Conservation (phyloP, 2,888 invertebrate genomes). For the Drosophila dives region DNA sequence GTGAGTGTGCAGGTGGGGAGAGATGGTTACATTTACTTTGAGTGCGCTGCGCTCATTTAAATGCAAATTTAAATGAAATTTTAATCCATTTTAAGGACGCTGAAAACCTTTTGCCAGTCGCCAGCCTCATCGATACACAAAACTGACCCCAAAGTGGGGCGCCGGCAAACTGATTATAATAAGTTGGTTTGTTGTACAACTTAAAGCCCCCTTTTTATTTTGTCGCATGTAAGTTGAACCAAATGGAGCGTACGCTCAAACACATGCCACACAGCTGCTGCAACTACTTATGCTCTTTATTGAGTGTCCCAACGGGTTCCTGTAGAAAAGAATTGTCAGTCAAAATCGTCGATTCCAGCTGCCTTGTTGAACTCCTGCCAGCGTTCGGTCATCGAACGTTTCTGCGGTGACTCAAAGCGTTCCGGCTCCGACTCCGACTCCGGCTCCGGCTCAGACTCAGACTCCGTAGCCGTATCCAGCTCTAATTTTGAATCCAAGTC, state of each 20-base stretch:
- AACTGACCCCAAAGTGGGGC: slow-evolving; percentile 23
- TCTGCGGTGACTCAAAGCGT: not conserved
- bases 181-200: slow-evolving; percentile 41
- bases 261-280: slow-evolving; percentile 16
- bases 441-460: slow-evolving; percentile 5
- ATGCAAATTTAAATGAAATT: slow-evolving; percentile 84
- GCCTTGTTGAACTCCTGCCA: slow-evolving; percentile 44
- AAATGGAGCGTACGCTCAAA: slow-evolving; percentile 8
- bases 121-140: slow-evolving; percentile 34
- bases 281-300: not conserved
- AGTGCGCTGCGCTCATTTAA: slow-evolving; percentile 80
- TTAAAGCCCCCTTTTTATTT: slow-evolving; percentile 29
- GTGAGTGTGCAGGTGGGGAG: not conserved
- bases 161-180: slow-evolving; percentile 41
- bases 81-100: slow-evolving; percentile 81
- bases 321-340: slow-evolving; percentile 5
- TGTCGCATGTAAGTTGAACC: slow-evolving; percentile 17
- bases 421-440: slow-evolving; percentile 2
- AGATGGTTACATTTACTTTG: slow-evolving; percentile 65
- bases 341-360: slow-evolving; percentile 28
- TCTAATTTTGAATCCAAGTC: slow-evolving; percentile 19
- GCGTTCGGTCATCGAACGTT: slow-evolving; percentile 36
- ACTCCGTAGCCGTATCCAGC: slow-evolving; percentile 10
- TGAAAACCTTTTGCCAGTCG: slow-evolving; percentile 59
- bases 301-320: not conserved